These are phyloP conservation scores for Zaprionus inermis DNA, from an alignment of 1,140 invertebrate species.

Conservation along the genomic window DNA sequence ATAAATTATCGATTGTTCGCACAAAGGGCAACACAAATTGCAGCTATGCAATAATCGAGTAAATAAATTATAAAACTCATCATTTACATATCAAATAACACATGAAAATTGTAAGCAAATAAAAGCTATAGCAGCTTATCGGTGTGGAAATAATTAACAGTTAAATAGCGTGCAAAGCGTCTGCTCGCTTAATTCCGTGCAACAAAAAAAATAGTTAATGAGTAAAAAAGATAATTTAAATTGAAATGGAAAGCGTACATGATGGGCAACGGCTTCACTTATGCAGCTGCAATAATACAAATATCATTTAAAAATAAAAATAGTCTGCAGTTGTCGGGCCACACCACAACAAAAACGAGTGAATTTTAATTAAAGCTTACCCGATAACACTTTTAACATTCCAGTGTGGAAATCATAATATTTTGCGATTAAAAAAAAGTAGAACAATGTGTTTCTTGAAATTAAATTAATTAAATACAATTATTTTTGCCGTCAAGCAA, in stretches of 20 bases:
- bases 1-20: not conserved
- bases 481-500: no score
- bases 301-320: not conserved
- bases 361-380: not conserved
- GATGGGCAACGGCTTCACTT: not conserved
- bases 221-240: constrained; percentile 16
- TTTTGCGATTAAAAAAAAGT: not conserved
- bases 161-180: constrained; percentile 10
- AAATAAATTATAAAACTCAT: constrained; percentile 2
- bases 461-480: not conserved
- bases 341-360: not conserved
- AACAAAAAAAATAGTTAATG: constrained; percentile 4
- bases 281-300: not conserved
- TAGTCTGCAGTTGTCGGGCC: not conserved
- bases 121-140: not conserved
- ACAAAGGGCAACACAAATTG: not conserved
- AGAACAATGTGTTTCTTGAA: not conserved
- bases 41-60: not conserved
- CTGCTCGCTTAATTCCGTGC: not conserved
- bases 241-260: constrained; percentile 8
- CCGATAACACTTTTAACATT: not conserved
- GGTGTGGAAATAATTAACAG: constrained; percentile 17
- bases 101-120: constrained; percentile 1
- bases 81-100: not conserved
- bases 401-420: not conserved